Percentiles rank a stretch among this genome's conserved stretches.
These are phyloP conservation scores for Himalopsyche japonica DNA, from an alignment of 2,888 invertebrate species.

Conservation along the genomic window DNA sequence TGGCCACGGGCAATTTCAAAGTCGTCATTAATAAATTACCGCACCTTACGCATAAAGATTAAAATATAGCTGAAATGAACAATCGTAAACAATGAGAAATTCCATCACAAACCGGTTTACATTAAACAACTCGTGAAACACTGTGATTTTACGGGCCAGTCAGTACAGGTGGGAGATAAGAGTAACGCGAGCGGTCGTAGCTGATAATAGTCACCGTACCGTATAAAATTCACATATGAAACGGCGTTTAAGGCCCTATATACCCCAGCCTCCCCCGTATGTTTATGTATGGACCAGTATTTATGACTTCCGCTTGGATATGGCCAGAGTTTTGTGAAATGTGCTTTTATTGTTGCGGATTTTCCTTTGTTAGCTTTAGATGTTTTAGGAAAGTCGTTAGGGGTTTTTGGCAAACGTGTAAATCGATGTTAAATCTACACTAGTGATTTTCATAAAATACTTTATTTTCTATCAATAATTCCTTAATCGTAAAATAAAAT, in stretches of 20 bases:
- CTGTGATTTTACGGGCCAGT: not conserved
- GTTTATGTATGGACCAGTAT: slow-evolving; percentile 40
- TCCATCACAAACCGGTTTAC: slow-evolving; percentile 7
- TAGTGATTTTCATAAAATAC: too few species aligned
- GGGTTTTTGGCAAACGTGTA: slow-evolving; percentile 2
- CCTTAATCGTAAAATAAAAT: too few species aligned
- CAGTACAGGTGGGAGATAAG: slow-evolving; percentile 32
- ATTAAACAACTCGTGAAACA: slow-evolving; percentile 4
- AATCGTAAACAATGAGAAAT: not conserved
- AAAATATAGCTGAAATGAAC: too few species aligned
- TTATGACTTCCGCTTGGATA: slow-evolving; percentile 40
- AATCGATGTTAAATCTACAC: not conserved
- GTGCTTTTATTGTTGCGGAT: slow-evolving; percentile 36
- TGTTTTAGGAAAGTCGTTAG: slow-evolving; percentile 33
- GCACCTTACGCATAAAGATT: too few species aligned
- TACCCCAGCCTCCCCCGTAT: slow-evolving; percentile 29
- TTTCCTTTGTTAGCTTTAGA: slow-evolving; percentile 35
- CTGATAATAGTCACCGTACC: slow-evolving; percentile 38
- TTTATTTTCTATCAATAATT: too few species aligned
- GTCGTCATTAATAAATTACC: too few species aligned
- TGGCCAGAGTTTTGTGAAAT: slow-evolving; percentile 28
- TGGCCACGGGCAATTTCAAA: too few species aligned
- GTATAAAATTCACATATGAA: slow-evolving; percentile 41
- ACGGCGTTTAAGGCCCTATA: slow-evolving; percentile 37
- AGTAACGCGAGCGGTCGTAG: slow-evolving; percentile 16